Conservation (phyloP, 2,113 vertebrate genomes). For the Psittacus erithacus region DNA sequence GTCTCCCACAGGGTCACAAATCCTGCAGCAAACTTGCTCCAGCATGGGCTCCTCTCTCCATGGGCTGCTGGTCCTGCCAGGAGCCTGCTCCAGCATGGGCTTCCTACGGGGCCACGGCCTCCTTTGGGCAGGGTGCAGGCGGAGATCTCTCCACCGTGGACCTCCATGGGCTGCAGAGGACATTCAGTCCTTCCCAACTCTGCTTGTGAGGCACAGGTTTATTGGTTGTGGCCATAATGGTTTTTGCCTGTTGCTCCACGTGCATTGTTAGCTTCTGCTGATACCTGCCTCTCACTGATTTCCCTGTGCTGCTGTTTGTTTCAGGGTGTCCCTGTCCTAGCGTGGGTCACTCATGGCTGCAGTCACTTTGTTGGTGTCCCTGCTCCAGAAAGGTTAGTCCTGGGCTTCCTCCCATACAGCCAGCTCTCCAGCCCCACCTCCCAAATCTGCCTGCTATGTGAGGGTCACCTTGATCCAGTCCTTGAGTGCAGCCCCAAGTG, state of each 20-base stretch:
- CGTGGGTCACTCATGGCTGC: accelerated
- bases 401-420: accelerated
- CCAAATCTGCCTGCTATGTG: accelerated
- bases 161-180: neutral
- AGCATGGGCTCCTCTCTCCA: accelerated
- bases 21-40: neutral
- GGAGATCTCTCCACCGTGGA: neutral
- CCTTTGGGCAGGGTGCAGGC: neutral
- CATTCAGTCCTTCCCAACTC: neutral
- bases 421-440: accelerated
- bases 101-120: neutral
- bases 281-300: neutral
- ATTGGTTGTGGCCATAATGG: neutral
- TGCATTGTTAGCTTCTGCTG: neutral
- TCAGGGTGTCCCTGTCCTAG: accelerated
- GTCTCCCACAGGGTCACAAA: too few relatives aligned
- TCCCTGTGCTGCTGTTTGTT: neutral
- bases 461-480: neutral
- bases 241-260: neutral
- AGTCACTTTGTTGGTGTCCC: neutral
- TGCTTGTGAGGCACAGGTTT: neutral
- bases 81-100: neutral
- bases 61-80: neutral
- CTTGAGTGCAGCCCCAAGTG: neutral
- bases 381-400: neutral